Conservation (phyloP, 2,888 invertebrate genomes). For the Argyresthia goedartella region DNA sequence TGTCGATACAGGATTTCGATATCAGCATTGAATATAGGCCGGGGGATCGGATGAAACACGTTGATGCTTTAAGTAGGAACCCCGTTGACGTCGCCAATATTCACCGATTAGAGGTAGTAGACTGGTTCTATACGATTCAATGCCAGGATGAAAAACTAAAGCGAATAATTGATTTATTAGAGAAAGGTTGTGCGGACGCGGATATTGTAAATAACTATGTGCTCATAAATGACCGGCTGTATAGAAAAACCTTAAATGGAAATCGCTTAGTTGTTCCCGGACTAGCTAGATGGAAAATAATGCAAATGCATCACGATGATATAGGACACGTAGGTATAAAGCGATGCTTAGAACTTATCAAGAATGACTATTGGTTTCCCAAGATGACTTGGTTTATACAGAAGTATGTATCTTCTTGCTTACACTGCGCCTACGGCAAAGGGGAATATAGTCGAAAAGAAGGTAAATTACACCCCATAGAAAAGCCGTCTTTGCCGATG, state of each 20-base stretch:
- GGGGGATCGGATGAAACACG: constrained; percentile 1
- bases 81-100: background rate
- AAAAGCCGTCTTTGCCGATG: constrained; percentile 18
- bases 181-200: background rate
- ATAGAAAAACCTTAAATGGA: constrained; percentile 16
- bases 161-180: constrained; percentile 5
- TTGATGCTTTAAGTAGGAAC: constrained; percentile 3
- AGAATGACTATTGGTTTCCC: constrained; percentile 23
- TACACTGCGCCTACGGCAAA: constrained; percentile 25
- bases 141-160: constrained; percentile 6
- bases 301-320: constrained; percentile 25
- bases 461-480: constrained; percentile 14
- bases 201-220: constrained; percentile 7
- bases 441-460: constrained; percentile 15
- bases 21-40: constrained; percentile 1
- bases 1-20: constrained; percentile 1
- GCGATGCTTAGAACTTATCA: constrained; percentile 18
- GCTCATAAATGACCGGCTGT: constrained; percentile 12
- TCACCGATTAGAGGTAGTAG: constrained; percentile 6
- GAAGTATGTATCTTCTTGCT: constrained; percentile 20
- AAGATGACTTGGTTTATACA: constrained; percentile 18
- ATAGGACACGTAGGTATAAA: constrained; percentile 25
- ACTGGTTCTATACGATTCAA: constrained; percentile 14
- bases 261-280: constrained; percentile 21
- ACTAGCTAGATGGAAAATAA: constrained; percentile 21